Evolutionary conservation across 2,797 vertebrate genomes (phyloP), one percentile per base, ranked within the genome.

Genomic region (Alca torda): DNA sequence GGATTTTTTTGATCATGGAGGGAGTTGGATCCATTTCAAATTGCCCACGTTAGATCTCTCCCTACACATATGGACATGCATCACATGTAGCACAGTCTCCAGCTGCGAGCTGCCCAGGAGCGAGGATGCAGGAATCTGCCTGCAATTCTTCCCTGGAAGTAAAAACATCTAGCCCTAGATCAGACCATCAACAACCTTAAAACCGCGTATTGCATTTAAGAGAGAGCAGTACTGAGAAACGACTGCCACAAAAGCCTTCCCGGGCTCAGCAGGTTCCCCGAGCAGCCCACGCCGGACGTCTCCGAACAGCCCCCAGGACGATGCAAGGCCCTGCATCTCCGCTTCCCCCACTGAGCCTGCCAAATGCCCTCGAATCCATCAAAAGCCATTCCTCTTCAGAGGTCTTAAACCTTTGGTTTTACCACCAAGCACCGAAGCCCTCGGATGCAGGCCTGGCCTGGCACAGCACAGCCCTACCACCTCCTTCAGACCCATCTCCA

Each of bases 121-220:
- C 3, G 9, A 61, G 75, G 61, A 43, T 48, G 54, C 26, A 73
- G 16, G 19, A 24, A 45, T 39, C 31, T 21, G 17, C 30, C 59
- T 23, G 30, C 50, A 46, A 16, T 41, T 59, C n/a, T 31, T 41
- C 16, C 39, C 39, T 48, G n/a, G 65, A 70, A 78, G 28, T 41
- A 73, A 41, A 79, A 60, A 3, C 39, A 64, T 18, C n/a, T 10
- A 46, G 25, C 33, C 30, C 39, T 8, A 25, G 51, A n/a, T 23
- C 45, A 68, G 46, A 43, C 57, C 57, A n/a, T 20, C 2, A 0
- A 21, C 33, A 50, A 28, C 51, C 51, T 84, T 84, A 51, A 65
- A 59, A 25, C 13, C 0, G 0, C 16, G 2, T 33, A 45, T 12
- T 45, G 33, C 43, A 10, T 59, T 57, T n/a, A 57, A n/a, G 19